phyloP scores from a whole-genome alignment of 1,140 invertebrate genomes.

The Zeugodacus cucurbitae region DNA sequence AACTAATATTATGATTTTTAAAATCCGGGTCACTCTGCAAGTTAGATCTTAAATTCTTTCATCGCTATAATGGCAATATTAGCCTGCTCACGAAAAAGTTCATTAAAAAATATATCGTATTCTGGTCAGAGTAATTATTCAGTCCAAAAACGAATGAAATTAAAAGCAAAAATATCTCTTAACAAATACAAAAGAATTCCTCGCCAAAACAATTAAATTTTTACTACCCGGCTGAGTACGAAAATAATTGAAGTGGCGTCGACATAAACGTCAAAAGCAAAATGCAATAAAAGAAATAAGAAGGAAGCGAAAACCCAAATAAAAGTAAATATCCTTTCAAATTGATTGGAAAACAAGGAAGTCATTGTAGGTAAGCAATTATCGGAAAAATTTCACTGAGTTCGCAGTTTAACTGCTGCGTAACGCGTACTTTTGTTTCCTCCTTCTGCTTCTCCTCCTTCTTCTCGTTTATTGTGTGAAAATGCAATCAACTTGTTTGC shows the following conservation, averaged over 20 bases:
- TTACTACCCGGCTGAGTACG: not conserved
- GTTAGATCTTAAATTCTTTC: too few species aligned
- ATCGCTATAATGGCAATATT: too few species aligned
- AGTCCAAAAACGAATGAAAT: too few species aligned
- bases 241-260: not conserved
- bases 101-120: too few species aligned
- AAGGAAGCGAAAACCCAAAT: not conserved
- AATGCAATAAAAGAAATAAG: not conserved
- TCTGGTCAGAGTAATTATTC: too few species aligned
- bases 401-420: not conserved
- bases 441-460: not conserved
- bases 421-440: not conserved
- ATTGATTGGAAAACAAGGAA: not conserved
- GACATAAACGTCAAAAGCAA: not conserved
- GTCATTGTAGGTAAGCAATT: not conserved
- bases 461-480: not conserved
- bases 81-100: too few species aligned
- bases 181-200: not conserved
- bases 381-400: not conserved
- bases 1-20: too few species aligned
- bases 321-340: not conserved
- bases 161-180: too few species aligned
- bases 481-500: not conserved
- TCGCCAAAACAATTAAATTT: not conserved
- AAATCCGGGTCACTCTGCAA: too few species aligned